Base-by-base conservation (phyloP, 2,797 vertebrate genomes). In the Sebastolobus alascanus region DNA sequence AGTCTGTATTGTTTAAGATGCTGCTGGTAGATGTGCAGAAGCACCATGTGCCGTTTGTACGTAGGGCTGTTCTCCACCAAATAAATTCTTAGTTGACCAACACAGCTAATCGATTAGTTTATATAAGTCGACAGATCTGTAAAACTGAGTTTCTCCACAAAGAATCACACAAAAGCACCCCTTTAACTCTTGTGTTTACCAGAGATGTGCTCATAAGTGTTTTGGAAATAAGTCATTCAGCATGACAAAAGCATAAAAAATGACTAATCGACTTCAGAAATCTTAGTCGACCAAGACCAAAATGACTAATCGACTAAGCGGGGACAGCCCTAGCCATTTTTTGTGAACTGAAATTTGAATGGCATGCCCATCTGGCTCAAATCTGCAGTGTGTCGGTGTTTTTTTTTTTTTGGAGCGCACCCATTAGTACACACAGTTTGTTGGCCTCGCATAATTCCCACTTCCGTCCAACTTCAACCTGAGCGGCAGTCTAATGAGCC, bases 401-500 rank as follows among this genome's bases (percentile, higher is more conserved):
- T 33, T 14, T 18, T 64, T 64, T 25, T 31, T 66, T 35, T 22
- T 20, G 13, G 25, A 63, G 69, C 10, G 43, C n/a, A 8, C 7
- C 60, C 56, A 38, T 77, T 68, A 77, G 29, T 7, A 2, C 50
- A 8, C 18, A 52, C 50, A 35, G 55, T 8, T 8, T 6, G 61
- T 25, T 16, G 63, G 38, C 63, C 40, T 37, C 64, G 61, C 73
- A 79, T 87, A 72, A 84, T 75, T 77, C 38, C 3, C 4, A 4
- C 50, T 35, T 63, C 72, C 63, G 73, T 79, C 50, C 55, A 11
- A 4, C 59, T 11, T 64, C 31, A 68, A 77, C 68, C 82, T 63
- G 70, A 72, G 74, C 63, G 10, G 59, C 61, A 31, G 68, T 31
- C 60, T 87, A 89, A 89, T 68, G 76, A 91, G 85, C 82, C 33